Percentiles rank a stretch among this genome's conserved stretches.
These are phyloP conservation scores for Teleopsis dalmanni DNA, from an alignment of 1,140 invertebrate genomes.

Conservation along the genomic window DNA sequence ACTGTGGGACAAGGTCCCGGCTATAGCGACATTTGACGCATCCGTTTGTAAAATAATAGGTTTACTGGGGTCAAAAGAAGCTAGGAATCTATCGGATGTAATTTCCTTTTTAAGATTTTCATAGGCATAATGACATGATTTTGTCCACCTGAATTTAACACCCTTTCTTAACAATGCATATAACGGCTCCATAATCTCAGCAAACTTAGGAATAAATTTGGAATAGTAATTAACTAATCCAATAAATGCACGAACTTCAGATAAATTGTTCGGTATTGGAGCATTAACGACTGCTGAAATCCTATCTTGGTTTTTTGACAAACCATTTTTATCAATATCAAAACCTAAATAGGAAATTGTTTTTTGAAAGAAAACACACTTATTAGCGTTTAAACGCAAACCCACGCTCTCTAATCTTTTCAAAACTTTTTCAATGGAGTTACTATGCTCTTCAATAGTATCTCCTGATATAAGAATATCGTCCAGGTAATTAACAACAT, in stretches of 20 bases:
- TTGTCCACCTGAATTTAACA: too few relatives aligned
- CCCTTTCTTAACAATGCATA: too few relatives aligned
- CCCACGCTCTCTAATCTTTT: too few relatives aligned
- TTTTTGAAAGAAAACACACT: too few relatives aligned
- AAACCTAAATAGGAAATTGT: too few relatives aligned
- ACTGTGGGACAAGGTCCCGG: conserved; percentile 9
- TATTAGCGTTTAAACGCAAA: too few relatives aligned
- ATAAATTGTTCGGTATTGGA: conserved; percentile 21
- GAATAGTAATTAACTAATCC: conserved; percentile 37
- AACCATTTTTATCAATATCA: conserved; percentile 25
- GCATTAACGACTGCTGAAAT: conserved; percentile 19
- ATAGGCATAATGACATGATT: too few relatives aligned
- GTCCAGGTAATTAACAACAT: too few relatives aligned
- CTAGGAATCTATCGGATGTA: conserved; percentile 3
- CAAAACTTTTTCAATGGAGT: too few relatives aligned
- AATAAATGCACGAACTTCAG: conserved; percentile 28
- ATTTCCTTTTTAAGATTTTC: too few relatives aligned
- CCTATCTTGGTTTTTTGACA: conserved; percentile 17
- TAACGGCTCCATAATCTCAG: conserved; percentile 21
- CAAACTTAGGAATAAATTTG: conserved; percentile 31
- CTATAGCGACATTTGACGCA: conserved; percentile 11
- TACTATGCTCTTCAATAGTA: too few relatives aligned
- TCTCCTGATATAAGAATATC: too few relatives aligned
- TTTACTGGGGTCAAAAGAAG: conserved; percentile 9
- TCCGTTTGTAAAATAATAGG: conserved; percentile 11